Conservation (phyloP, 2,888 invertebrate genomes). For the Cheilosia impressa region DNA sequence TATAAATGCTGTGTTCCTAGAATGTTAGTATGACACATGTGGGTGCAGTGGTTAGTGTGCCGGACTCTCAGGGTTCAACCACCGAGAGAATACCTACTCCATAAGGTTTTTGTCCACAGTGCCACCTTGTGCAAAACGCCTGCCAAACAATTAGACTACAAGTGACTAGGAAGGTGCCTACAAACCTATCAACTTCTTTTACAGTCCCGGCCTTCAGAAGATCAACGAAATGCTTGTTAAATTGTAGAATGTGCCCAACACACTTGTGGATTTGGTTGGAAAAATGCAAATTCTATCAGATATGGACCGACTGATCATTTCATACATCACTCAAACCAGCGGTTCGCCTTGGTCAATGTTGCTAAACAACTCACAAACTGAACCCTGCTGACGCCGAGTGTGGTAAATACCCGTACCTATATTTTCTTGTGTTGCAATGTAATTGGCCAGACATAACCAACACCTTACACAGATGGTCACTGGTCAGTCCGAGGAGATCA, state of each 20-base stretch:
- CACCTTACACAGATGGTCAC: constrained; percentile 55
- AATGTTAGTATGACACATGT: neutral
- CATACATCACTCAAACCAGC: constrained; percentile 7
- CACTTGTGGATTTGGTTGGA: neutral
- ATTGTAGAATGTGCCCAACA: no score
- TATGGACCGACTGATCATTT: constrained; percentile 25
- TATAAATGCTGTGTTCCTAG: neutral
- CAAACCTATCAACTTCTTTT: no score
- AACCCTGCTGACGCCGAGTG: constrained; percentile 8
- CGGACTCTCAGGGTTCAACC: no score
- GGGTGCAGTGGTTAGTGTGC: no score
- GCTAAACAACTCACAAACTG: constrained; percentile 40
- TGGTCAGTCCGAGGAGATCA: constrained; percentile 6
- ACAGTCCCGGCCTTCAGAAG: no score
- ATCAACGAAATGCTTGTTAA: no score
- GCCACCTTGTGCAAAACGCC: no score
- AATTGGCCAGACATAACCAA: constrained; percentile 27
- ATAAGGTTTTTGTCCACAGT: no score
- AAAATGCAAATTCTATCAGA: constrained; percentile 52
- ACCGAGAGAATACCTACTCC: no score
- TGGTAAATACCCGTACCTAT: neutral
- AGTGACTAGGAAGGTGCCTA: no score
- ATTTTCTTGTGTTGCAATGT: constrained; percentile 46
- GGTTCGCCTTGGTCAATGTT: constrained; percentile 56
- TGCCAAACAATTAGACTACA: no score